These are phyloP conservation scores for Caenorhabditis uteleia DNA, from an alignment of 2,888 invertebrate genomes.

Conservation along the genomic window DNA sequence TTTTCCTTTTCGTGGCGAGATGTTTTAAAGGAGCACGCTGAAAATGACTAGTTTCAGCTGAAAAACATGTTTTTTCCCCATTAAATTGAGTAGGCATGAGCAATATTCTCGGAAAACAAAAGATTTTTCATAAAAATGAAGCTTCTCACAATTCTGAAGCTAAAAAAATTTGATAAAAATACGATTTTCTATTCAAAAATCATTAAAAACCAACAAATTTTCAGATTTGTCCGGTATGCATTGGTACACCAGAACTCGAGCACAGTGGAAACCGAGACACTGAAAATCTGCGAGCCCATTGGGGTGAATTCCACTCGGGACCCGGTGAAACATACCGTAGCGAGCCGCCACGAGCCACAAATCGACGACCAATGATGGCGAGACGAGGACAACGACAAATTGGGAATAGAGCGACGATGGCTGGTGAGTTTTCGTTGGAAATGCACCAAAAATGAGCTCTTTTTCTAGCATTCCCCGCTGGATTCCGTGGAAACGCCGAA, in stretches of 20 bases:
- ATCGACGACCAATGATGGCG: constrained; percentile 41
- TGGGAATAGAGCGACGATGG: constrained; percentile 8
- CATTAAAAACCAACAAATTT: no score
- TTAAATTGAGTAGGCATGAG: no score
- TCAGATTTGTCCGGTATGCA: constrained; percentile 95
- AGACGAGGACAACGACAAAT: constrained; percentile 24
- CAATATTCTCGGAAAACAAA: not conserved
- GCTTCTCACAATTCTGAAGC: not conserved
- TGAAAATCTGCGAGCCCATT: constrained; percentile 95
- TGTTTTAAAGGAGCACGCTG: no score
- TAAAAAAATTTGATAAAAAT: not conserved
- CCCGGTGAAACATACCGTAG: constrained; percentile 7
- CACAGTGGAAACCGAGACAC: constrained; percentile 86
- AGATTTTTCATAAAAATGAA: no score
- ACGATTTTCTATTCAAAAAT: not conserved
- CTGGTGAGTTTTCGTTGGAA: no score
- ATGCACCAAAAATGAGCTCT: not conserved
- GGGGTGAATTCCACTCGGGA: constrained; percentile 76
- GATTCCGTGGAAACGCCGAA: not conserved
- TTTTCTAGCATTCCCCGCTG: constrained; percentile 10
- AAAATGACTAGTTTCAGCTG: no score
- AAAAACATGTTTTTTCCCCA: no score
- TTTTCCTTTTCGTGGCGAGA: no score
- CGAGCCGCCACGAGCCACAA: constrained; percentile 13
- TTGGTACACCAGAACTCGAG: constrained; percentile 92